phyloP scores from a whole-genome alignment of 2,797 vertebrate species.

The Muraenolepis orangiensis region DNA sequence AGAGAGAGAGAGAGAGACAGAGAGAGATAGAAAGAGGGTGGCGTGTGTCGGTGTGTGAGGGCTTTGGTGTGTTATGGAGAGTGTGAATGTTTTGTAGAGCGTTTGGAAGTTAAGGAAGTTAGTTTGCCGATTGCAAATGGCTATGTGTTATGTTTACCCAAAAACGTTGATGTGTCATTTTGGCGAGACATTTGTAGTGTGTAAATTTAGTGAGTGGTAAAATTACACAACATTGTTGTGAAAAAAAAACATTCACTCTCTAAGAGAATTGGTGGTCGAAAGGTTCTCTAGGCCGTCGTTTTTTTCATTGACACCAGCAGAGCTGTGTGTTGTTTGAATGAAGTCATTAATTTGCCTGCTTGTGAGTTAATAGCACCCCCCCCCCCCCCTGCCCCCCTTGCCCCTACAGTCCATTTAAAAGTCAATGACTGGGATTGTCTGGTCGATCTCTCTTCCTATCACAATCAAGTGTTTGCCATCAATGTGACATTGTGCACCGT shows the following conservation, averaged over 20 bases:
- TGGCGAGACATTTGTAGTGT: neutral
- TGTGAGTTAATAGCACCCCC: neutral
- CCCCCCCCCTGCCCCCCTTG: neutral
- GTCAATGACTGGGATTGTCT: conserved; percentile 15
- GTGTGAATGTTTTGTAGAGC: conserved; percentile 2
- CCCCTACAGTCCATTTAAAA: neutral
- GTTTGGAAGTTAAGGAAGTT: neutral
- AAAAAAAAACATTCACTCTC: neutral
- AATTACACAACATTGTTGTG: neutral
- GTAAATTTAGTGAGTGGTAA: too few relatives aligned
- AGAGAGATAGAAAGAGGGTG: neutral
- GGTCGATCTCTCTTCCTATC: neutral
- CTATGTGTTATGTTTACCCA: neutral
- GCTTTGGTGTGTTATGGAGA: conserved; percentile 29
- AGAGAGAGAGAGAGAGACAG: too few relatives aligned
- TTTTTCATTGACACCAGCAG: neutral
- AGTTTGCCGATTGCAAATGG: neutral
- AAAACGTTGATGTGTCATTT: neutral
- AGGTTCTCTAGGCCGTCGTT: neutral
- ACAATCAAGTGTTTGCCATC: neutral
- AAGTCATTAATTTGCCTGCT: conserved; percentile 4
- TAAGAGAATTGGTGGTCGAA: neutral
- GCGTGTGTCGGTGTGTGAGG: neutral
- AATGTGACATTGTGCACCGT: neutral
- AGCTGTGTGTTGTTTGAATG: neutral